phyloP scores from a whole-genome alignment of 2,797 vertebrate species.

The Sphenopsis melanotis region DNA sequence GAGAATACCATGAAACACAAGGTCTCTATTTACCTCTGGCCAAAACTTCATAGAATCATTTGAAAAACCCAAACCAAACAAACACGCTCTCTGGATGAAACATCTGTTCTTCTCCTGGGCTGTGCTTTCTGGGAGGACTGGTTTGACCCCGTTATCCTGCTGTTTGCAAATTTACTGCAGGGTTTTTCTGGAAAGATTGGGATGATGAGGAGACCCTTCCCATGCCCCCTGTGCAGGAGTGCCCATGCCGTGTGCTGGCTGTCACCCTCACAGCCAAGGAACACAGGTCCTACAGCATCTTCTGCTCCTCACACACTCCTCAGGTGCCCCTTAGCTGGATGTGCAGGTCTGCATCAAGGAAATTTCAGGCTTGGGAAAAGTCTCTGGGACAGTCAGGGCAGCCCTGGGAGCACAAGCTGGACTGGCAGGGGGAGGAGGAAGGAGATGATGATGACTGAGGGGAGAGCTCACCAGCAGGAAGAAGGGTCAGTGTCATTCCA shows the following conservation, averaged over 20 bases:
- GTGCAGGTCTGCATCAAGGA: background rate
- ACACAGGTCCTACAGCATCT: rapidly evolving
- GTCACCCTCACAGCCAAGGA: background rate
- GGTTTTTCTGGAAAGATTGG: background rate
- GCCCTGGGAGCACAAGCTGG: rapidly evolving
- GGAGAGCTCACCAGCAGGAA: background rate
- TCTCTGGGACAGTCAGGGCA: background rate
- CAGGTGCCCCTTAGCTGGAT: background rate
- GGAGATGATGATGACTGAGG: background rate
- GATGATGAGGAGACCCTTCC: background rate
- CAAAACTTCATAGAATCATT: background rate
- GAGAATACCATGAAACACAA: background rate
- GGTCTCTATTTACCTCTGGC: background rate
- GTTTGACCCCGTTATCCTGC: background rate
- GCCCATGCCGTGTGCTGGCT: background rate
- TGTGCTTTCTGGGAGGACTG: background rate
- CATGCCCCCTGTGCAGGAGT: rapidly evolving
- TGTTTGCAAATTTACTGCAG: background rate
- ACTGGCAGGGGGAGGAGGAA: background rate
- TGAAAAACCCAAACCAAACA: background rate
- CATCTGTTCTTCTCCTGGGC: background rate
- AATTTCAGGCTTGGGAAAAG: background rate
- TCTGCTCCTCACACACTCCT: rapidly evolving
- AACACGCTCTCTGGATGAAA: background rate
- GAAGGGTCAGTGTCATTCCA: background rate